Evolutionary conservation across 2,888 invertebrate species (phyloP).

Genomic region (Myopa tessellatipennis): DNA sequence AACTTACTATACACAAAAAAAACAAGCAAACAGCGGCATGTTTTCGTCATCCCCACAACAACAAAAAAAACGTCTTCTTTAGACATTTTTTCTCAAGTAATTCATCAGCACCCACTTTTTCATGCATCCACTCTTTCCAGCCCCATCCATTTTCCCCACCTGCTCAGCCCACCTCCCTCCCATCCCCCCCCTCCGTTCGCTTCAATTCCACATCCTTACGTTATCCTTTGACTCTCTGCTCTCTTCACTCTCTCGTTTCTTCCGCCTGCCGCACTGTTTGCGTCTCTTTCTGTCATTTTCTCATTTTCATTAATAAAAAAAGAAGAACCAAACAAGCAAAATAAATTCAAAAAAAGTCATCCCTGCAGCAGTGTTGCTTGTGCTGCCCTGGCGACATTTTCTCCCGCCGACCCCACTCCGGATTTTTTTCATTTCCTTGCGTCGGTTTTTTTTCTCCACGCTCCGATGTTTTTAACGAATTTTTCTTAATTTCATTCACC

Average conservation of each 20-base stretch:
- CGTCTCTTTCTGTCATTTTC: conserved; percentile 30
- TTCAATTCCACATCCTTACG: neutral
- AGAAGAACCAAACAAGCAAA: conserved; percentile 39
- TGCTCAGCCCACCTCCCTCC: neutral
- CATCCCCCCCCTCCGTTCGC: neutral
- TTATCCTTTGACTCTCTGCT: conserved; percentile 9
- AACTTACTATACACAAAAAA: neutral
- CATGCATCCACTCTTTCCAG: too few species aligned
- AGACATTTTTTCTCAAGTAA: neutral
- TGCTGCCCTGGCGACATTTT: conserved; percentile 14
- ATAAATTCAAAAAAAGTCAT: neutral
- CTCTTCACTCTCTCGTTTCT: neutral
- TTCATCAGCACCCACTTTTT: neutral
- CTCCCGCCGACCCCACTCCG: neutral
- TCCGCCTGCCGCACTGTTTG: neutral
- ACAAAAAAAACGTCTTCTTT: neutral
- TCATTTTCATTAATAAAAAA: conserved; percentile 34
- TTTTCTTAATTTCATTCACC: conserved; percentile 41
- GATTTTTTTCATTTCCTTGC: conserved; percentile 38
- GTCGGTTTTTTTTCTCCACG: conserved; percentile 45
- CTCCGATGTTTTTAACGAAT: conserved; percentile 32
- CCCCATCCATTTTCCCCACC: too few species aligned
- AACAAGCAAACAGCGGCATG: neutral
- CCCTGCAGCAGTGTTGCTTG: neutral
- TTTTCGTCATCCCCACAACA: neutral